Evolutionary conservation across 92 coral and sea anemone genomes (phyloP), one percentile per base, ranked within the genome.

Genomic region (Virgularia gustaviana): DNA sequence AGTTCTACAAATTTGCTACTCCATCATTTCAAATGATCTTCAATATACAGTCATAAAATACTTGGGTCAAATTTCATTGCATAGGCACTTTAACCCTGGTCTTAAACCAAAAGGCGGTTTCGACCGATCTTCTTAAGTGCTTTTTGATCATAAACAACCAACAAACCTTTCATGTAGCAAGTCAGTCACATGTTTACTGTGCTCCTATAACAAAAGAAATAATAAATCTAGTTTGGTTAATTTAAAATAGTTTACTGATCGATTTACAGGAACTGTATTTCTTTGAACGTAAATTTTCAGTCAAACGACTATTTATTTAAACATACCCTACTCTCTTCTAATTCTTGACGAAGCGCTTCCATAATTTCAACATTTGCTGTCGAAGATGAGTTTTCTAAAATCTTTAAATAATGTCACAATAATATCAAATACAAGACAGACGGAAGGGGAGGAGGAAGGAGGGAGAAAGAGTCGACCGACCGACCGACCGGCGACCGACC

Each of bases 331-430:
- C 72, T 65, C 56, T 65, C 54, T 41, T 65, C 72, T 30, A 65
- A 33, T 30, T 65, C 72, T 43, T 44, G 55, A 65, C 72, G 72
- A 65, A 65, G 36, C n/a, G 72, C 72, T 65, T 89, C 97, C 97
- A 86, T 65, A 86, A 90, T 72, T 83, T 74, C 42, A 84, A 65
- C 3, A 74, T 89, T 49, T 72, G 84, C 76, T 83, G 91, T 9
- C 89, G 81, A 36, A 78, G 85, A 41, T 84, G 82, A 54, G 74
- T 77, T 63, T 81, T 83, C 75, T 60, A n/a, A n/a, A n/a, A n/a
- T n/a, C n/a, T n/a, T n/a, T n/a, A n/a, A n/a, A n/a, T n/a, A n/a
- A n/a, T n/a, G n/a, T n/a, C n/a, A n/a, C n/a, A n/a, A n/a, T n/a
- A n/a, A n/a, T n/a, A n/a, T n/a, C n/a, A n/a, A n/a, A n/a, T n/a